Evolutionary conservation across 2,797 vertebrate genomes (phyloP), one percentile per base, ranked within the genome.

Genomic region (Mormyrus hasselquistii): DNA sequence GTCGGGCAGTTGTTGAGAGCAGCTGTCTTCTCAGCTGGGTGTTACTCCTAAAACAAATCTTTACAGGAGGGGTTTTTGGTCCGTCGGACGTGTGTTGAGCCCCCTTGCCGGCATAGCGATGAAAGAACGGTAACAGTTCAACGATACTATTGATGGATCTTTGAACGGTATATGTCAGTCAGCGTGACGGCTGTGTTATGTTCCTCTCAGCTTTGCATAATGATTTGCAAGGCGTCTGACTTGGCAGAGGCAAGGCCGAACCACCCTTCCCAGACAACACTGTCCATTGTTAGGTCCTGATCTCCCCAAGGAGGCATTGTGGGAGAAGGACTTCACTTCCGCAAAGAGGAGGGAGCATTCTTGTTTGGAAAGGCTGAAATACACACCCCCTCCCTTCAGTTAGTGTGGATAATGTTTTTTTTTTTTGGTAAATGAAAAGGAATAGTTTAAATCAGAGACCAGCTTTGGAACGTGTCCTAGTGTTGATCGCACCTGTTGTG

Each of bases 251-350:
- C 86, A 22, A 41, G 10, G n/a, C 34, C 9, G 38, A 59, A 87
- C 55, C 38, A 29, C 87, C 87, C 62, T 76, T 52, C 84, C 29
- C 34, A 41, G 62, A 87, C 88, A 89, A 76, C 83, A 69, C 44
- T 52, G 25, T n/a, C 88, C 88, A 89, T 86, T 89, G 83, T 89
- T 89, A 62, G 44, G 44, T 9, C 57, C 22, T 16, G 19, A 38
- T 38, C 16, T 50, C 52, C 88, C 88, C 47, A 19, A 38, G 25
- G 29, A 86, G 55, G 41, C 44, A 73, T 38, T 86, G 82, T 85
- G 57, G 88, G 88, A 52, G 41, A 86, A 55, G n/a, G 14, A 34
- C 59, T 55, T 34, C 16, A 50, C n/a, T 89, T 89, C 88, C 88
- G 59, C 16, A n/a, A 73, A 57, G 84, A 53, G 83, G 88, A 69